Evolutionary conservation across 2,113 vertebrate genomes (phyloP).

Genomic region (Callospermophilus lateralis): DNA sequence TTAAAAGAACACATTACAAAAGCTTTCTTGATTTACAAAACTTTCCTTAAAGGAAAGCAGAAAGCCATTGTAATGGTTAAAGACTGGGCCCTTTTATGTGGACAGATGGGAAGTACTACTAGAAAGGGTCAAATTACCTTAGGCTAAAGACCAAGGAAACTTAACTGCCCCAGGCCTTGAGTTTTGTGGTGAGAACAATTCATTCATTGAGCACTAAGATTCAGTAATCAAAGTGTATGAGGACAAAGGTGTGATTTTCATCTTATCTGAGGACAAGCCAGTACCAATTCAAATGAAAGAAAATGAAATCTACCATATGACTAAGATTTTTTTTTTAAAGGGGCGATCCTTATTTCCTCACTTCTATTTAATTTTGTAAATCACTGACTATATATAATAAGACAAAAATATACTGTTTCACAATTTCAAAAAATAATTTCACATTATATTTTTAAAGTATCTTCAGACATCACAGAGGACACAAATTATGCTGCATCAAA

Average conservation of each 20-base stretch:
- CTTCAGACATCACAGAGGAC: slow-evolving; percentile 37
- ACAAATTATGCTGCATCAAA: neutral
- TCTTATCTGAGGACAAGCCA: slow-evolving; percentile 62
- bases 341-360: neutral
- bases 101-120: slow-evolving; percentile 65
- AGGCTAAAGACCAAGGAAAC: slow-evolving; percentile 75
- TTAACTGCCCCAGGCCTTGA: slow-evolving; percentile 63
- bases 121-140: slow-evolving; percentile 75
- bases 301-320: neutral
- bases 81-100: slow-evolving; percentile 76
- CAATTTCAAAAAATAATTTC: slow-evolving; percentile 11
- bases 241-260: slow-evolving; percentile 73
- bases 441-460: neutral
- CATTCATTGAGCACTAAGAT: slow-evolving; percentile 72
- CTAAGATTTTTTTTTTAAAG: neutral
- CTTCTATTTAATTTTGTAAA: slow-evolving; percentile 6
- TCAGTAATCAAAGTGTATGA: slow-evolving; percentile 71
- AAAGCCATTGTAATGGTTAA: slow-evolving; percentile 67
- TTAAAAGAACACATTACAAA: slow-evolving; percentile 72
- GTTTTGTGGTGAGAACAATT: slow-evolving; percentile 72
- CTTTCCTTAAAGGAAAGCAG: slow-evolving; percentile 69
- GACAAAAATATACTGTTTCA: neutral
- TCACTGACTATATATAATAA: neutral
- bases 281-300: slow-evolving; percentile 60
- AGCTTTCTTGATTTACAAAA: slow-evolving; percentile 80